Evolutionary conservation across 2,113 vertebrate genomes (phyloP).

Genomic region (Chelonoidis abingdonii): DNA sequence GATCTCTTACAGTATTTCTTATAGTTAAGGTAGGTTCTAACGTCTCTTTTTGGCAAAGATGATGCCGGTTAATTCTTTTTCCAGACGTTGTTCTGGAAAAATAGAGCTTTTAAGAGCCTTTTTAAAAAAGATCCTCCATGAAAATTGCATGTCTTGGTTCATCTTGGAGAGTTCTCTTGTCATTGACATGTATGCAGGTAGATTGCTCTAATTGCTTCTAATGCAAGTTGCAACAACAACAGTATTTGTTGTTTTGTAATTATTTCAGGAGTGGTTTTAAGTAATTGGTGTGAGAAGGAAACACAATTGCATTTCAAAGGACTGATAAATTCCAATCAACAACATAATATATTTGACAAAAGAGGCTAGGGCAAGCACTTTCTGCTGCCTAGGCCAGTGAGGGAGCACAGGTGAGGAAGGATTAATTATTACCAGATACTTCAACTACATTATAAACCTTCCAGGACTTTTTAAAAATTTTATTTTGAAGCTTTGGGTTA

Average conservation of each 20-base stretch:
- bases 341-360: neutral
- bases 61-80: slow-evolving; percentile 36
- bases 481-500: neutral
- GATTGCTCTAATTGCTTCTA: slow-evolving; percentile 23
- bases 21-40: neutral
- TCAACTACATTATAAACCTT: neutral
- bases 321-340: neutral
- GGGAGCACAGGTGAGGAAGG: neutral
- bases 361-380: neutral
- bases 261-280: slow-evolving; percentile 20
- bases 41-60: neutral
- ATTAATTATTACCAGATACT: neutral
- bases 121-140: neutral
- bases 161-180: neutral
- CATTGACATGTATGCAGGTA: neutral
- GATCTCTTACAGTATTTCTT: neutral
- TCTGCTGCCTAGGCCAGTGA: neutral
- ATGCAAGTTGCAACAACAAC: neutral
- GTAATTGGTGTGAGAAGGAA: neutral
- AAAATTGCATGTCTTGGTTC: neutral
- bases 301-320: neutral
- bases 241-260: slow-evolving; percentile 10
- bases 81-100: slow-evolving; percentile 25
- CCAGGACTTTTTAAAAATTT: neutral
- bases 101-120: neutral